A percentile compares a stretch with the other conserved stretches of the same genome.
These are phyloP conservation scores for Tenthredo livida DNA, from an alignment of 2,888 invertebrate species.

Conservation along the genomic window DNA sequence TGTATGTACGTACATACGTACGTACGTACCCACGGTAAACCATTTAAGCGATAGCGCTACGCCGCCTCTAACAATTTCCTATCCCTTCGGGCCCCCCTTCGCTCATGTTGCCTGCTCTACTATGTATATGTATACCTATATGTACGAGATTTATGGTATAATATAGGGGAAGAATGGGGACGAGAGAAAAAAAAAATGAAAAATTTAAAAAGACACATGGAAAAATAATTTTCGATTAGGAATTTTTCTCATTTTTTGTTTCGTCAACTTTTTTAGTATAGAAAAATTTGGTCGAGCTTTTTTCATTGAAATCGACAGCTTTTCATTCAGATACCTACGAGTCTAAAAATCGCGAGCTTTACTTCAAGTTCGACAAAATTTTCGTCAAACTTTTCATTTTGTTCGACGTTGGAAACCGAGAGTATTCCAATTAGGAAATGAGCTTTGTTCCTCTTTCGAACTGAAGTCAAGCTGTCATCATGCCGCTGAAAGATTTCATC, in stretches of 20 bases:
- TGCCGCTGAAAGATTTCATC: too few species aligned
- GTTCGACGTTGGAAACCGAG: not conserved
- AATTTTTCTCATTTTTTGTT: not conserved
- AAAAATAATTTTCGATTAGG: not conserved
- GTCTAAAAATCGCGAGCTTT: not conserved
- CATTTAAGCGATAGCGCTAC: constrained; percentile 32
- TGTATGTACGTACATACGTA: not conserved
- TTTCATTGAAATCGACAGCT: too few species aligned
- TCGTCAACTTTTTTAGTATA: not conserved
- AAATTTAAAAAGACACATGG: not conserved
- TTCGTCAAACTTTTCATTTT: not conserved
- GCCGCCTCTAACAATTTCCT: constrained; percentile 18
- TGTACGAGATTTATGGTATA: not conserved
- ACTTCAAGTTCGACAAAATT: not conserved
- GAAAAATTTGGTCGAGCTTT: not conserved
- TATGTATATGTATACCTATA: not conserved
- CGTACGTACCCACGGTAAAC: constrained; percentile 19
- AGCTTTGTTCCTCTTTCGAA: not conserved
- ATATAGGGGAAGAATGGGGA: not conserved
- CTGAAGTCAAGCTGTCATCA: too few species aligned
- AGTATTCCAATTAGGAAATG: not conserved
- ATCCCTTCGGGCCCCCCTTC: constrained; percentile 34
- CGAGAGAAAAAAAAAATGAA: not conserved
- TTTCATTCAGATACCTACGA: not conserved
- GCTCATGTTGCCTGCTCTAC: not conserved